Conservation (phyloP, 2,888 invertebrate species). For the Conchocele bisecta region DNA sequence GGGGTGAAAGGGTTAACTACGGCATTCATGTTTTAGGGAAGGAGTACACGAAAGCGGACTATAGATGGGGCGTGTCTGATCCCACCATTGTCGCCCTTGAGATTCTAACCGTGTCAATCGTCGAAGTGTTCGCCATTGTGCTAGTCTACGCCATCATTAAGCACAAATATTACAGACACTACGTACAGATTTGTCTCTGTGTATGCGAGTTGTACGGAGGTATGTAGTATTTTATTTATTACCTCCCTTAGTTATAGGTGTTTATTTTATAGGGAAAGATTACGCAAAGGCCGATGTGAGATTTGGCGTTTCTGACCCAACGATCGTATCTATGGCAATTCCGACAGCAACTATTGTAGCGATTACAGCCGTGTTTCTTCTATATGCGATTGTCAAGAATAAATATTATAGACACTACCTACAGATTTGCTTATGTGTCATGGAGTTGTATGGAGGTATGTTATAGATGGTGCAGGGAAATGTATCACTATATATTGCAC, state of each 20-base stretch:
- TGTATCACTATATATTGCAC: too few species aligned
- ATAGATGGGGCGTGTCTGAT: conserved; percentile 79
- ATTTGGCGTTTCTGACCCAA: conserved; percentile 77
- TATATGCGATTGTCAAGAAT: conserved; percentile 69
- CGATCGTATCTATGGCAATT: conserved; percentile 76
- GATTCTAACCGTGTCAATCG: conserved; percentile 76
- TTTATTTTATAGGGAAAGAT: conserved; percentile 80
- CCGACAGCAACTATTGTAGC: conserved; percentile 72
- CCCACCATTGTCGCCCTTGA: conserved; percentile 80
- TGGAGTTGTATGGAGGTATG: conserved; percentile 80
- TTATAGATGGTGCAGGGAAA: too few species aligned
- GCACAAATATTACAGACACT: conserved; percentile 74
- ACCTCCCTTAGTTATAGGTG: too few species aligned
- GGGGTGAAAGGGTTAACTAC: too few species aligned
- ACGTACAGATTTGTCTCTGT: conserved; percentile 77
- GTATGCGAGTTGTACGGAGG: conserved; percentile 81
- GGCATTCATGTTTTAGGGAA: conserved; percentile 80
- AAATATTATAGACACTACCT: conserved; percentile 73
- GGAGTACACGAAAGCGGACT: conserved; percentile 81
- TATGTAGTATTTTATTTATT: conserved; percentile 48
- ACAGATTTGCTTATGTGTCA: conserved; percentile 76
- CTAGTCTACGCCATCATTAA: conserved; percentile 74
- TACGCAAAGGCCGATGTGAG: conserved; percentile 78
- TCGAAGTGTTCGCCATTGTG: conserved; percentile 68
- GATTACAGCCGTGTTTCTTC: conserved; percentile 64